A percentile compares a stretch with the other conserved stretches of the same genome.
Conservation (phyloP, 2,113 vertebrate genomes). For the Zeus faber region DNA sequence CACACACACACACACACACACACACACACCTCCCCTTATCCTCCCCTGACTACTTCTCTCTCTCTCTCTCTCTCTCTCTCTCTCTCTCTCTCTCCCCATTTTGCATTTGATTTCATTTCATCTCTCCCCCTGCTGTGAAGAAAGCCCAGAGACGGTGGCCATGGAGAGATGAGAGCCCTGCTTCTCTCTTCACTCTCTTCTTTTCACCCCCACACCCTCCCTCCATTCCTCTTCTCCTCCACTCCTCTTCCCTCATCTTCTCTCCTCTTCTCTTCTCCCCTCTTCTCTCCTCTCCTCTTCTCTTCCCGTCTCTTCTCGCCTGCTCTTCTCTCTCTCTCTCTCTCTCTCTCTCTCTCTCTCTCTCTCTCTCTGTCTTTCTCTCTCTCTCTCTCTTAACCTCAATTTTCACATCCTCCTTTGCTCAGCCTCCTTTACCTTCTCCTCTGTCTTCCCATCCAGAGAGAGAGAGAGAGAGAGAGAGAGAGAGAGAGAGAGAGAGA, state of each 20-base stretch:
- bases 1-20: slow-evolving; percentile 11
- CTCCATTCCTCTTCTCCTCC: slow-evolving; percentile 9
- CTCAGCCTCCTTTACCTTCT: no score
- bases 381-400: not conserved
- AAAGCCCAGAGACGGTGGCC: slow-evolving; percentile 55
- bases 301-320: not conserved
- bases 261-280: not conserved
- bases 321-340: no score
- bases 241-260: slow-evolving; percentile 8
- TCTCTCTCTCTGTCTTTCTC: slow-evolving; percentile 4
- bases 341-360: slow-evolving; percentile 20
- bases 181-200: slow-evolving; percentile 13
- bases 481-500: not conserved
- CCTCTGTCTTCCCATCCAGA: slow-evolving; percentile 1
- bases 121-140: slow-evolving; percentile 62
- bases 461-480: not conserved
- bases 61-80: slow-evolving; percentile 12
- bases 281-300: slow-evolving; percentile 7
- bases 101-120: slow-evolving; percentile 65
- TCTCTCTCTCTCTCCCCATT: slow-evolving; percentile 36
- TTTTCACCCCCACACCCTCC: not conserved
- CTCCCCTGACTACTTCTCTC: slow-evolving; percentile 13
- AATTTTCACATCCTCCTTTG: no score
- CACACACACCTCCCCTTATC: slow-evolving; percentile 19
- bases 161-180: slow-evolving; percentile 57